Percentiles rank a stretch among this genome's conserved stretches.
These are phyloP conservation scores for Paradisaea rubra DNA, from an alignment of 2,113 vertebrate species.

Conservation along the genomic window DNA sequence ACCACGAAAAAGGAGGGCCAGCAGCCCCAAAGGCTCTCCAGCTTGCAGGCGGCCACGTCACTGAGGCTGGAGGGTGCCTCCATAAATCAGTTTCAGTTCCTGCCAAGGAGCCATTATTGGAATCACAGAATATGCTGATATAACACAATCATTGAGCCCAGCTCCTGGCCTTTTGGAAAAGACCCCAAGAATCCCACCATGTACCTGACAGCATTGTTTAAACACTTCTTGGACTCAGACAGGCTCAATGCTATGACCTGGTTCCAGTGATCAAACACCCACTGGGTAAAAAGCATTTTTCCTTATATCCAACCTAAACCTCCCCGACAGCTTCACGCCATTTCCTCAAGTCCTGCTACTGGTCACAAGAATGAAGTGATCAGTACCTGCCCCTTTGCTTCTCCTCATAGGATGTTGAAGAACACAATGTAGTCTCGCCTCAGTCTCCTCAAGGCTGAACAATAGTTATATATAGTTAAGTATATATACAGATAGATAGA, in stretches of 20 bases:
- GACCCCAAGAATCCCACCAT: neutral
- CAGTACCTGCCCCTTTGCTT: neutral
- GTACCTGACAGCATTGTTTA: neutral
- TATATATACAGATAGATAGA: neutral
- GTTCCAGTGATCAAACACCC: neutral
- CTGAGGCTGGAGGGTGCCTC: neutral
- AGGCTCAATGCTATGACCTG: neutral
- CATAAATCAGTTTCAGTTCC: neutral
- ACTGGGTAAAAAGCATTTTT: neutral
- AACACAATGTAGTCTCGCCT: neutral
- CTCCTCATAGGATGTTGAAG: neutral
- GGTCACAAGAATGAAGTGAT: neutral
- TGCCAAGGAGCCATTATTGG: neutral
- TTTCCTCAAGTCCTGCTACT: neutral
- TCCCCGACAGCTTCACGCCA: neutral
- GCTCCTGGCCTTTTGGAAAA: neutral
- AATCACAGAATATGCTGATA: neutral
- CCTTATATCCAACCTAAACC: neutral
- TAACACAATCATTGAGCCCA: neutral
- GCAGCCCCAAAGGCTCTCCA: neutral
- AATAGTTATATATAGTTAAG: neutral
- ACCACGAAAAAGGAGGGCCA: neutral
- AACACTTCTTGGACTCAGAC: neutral
- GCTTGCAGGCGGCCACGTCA: neutral
- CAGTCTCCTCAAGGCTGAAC: neutral